Evolutionary conservation across 2,888 invertebrate genomes (phyloP).

Genomic region (Mythimna ferrago): DNA sequence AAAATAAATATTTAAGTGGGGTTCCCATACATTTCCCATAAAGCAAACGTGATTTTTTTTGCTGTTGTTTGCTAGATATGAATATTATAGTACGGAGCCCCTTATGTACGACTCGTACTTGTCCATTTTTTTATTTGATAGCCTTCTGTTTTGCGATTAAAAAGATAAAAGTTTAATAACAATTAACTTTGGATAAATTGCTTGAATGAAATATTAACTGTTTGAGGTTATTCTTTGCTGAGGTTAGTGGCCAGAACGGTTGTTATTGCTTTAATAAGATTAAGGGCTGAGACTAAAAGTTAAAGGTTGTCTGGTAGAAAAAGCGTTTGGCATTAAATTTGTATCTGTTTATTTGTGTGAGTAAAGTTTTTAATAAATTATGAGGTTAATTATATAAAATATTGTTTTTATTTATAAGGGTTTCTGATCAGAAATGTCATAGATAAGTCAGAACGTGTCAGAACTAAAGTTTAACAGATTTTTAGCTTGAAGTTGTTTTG

Average conservation of each 20-base stretch:
- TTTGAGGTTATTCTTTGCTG: constrained; percentile 21
- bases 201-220: constrained; percentile 24
- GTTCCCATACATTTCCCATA: no score
- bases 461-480: no score
- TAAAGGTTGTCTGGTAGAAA: constrained; percentile 1
- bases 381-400: not conserved
- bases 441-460: not conserved
- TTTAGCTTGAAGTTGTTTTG: no score
- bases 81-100: no score
- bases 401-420: no score
- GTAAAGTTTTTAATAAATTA: not conserved
- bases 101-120: no score
- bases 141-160: constrained; percentile 38
- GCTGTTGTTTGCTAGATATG: no score
- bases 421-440: not conserved
- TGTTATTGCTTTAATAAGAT: constrained; percentile 3
- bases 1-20: no score
- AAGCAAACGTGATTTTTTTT: no score
- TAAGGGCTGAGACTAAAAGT: not conserved
- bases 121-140: constrained; percentile 19
- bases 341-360: not conserved
- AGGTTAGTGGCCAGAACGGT: not conserved
- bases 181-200: constrained; percentile 30
- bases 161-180: constrained; percentile 43
- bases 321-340: not conserved